A percentile compares a stretch with the other conserved stretches of the same genome.
These are phyloP conservation scores for Muscicapa adusta DNA, from an alignment of 2,113 vertebrate genomes.

Conservation along the genomic window DNA sequence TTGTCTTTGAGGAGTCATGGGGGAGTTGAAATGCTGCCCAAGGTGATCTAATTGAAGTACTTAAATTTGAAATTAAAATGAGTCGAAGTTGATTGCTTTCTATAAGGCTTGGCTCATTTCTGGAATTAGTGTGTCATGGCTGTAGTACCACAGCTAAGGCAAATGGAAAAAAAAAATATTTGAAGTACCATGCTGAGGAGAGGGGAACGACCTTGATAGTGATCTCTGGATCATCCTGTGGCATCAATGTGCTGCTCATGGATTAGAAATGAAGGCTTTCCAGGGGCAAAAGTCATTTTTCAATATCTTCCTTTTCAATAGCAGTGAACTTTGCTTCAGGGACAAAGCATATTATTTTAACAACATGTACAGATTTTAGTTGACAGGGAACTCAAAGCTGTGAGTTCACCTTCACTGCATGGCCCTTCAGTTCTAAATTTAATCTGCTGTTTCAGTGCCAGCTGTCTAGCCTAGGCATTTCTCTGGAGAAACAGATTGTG, in stretches of 20 bases:
- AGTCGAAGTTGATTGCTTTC: neutral
- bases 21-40: neutral
- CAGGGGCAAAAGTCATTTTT: neutral
- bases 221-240: neutral
- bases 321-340: neutral
- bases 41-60: neutral
- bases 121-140: neutral
- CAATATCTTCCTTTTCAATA: neutral
- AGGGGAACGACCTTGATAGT: neutral
- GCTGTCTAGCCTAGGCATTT: neutral
- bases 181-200: fast-evolving
- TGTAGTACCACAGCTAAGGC: neutral
- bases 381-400: neutral
- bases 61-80: neutral
- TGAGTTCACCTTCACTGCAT: neutral
- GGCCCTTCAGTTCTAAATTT: constrained; percentile 20
- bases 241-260: neutral
- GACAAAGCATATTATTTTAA: neutral
- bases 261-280: neutral
- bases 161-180: neutral
- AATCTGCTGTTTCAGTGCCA: neutral
- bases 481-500: constrained; percentile 21
- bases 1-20: neutral
- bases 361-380: neutral
- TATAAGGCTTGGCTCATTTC: neutral